phyloP scores from a whole-genome alignment of 2,888 invertebrate genomes.

The Arge pagana region DNA sequence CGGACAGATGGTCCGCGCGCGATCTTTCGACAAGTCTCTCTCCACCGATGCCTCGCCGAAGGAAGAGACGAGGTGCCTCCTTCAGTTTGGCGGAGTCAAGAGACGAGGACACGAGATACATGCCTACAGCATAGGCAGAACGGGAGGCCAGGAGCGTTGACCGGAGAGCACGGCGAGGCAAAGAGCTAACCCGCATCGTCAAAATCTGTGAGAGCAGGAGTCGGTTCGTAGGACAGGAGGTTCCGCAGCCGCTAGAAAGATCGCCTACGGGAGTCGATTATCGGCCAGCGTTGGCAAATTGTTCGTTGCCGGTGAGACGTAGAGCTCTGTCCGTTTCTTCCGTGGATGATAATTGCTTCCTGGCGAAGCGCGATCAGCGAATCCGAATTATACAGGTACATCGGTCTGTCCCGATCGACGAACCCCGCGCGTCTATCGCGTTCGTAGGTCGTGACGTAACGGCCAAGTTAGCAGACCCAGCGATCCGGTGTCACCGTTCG shows the following conservation, averaged over 20 bases:
- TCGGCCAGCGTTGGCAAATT: neutral
- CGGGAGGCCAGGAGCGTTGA: conserved; percentile 56
- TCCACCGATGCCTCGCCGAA: neutral
- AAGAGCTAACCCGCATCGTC: conserved; percentile 20
- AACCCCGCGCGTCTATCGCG: neutral
- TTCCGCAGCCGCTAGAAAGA: neutral
- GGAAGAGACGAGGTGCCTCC: conserved; percentile 4
- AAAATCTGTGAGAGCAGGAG: conserved; percentile 15
- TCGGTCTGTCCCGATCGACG: neutral
- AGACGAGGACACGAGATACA: neutral
- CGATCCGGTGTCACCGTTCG: too few relatives aligned
- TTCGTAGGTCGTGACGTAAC: too few relatives aligned
- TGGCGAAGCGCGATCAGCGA: neutral
- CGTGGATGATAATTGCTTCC: conserved; percentile 9
- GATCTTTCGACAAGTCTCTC: conserved; percentile 2
- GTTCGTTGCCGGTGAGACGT: conserved; percentile 1
- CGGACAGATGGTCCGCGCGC: conserved; percentile 3
- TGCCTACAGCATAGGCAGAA: conserved; percentile 25
- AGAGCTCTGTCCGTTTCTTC: conserved; percentile 2
- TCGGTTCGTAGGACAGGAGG: conserved; percentile 13
- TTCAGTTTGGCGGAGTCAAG: conserved; percentile 7
- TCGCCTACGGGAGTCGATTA: conserved; percentile 6
- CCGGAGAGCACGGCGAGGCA: conserved; percentile 46
- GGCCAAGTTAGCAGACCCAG: too few relatives aligned
- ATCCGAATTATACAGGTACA: neutral